Evolutionary conservation across 2,888 invertebrate genomes (phyloP).

Genomic region (Melieria crassipennis): DNA sequence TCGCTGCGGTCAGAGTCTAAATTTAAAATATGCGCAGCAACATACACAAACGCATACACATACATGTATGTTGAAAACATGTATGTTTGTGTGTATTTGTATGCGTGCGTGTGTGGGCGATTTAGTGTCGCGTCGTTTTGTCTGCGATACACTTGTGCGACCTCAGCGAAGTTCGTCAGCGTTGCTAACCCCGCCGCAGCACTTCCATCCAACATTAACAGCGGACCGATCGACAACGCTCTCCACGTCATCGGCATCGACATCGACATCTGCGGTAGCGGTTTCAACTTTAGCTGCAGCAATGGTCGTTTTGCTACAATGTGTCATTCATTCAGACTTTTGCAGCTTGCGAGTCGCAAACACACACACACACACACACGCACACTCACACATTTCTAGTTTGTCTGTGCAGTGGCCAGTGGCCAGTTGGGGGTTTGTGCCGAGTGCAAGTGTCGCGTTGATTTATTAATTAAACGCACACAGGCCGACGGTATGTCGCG

Average conservation of each 20-base stretch:
- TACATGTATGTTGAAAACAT: not conserved
- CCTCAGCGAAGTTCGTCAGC: not conserved
- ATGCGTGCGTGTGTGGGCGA: not conserved
- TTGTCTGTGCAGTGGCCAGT: not conserved
- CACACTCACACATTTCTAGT: slow-evolving; percentile 13
- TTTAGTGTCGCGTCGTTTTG: slow-evolving; percentile 56
- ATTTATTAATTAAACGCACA: slow-evolving; percentile 62
- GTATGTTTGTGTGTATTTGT: not conserved
- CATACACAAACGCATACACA: not conserved
- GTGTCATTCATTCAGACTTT: not conserved
- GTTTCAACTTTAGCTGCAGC: not conserved
- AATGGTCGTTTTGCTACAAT: not conserved
- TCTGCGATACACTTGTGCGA: slow-evolving; percentile 46
- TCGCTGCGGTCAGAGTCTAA: slow-evolving; percentile 44
- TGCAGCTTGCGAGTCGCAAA: no score
- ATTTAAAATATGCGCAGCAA: slow-evolving; percentile 32
- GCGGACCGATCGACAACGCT: no score
- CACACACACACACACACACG: not conserved
- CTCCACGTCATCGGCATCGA: no score
- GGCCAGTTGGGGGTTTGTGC: not conserved
- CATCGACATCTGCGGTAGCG: no score
- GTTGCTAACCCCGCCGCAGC: no score
- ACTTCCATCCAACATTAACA: no score
- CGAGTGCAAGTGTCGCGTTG: slow-evolving; percentile 60
- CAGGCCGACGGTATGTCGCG: slow-evolving; percentile 12